Conservation (phyloP, 2,113 vertebrate species). For the Apus apus region DNA sequence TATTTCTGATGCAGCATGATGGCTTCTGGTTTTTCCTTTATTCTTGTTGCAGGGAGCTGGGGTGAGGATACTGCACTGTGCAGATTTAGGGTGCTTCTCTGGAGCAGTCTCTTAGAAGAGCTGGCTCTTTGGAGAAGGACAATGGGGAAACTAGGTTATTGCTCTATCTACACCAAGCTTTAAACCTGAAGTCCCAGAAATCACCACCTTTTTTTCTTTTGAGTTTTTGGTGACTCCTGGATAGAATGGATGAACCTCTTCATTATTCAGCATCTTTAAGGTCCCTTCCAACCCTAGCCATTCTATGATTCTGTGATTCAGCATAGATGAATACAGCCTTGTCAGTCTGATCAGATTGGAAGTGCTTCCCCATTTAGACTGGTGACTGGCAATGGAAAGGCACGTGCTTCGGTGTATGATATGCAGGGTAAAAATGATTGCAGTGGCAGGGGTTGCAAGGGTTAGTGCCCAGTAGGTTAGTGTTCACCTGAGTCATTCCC, state of each 20-base stretch:
- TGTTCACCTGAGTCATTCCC: not conserved
- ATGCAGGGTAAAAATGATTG: not conserved
- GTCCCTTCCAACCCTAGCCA: too few species aligned
- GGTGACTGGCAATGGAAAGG: not conserved
- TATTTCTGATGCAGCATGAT: not conserved
- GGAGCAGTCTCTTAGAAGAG: not conserved
- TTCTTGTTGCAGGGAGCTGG: not conserved
- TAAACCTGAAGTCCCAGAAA: not conserved
- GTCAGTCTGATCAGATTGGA: not conserved
- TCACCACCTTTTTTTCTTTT: not conserved
- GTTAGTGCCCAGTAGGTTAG: not conserved
- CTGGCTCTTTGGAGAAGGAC: not conserved
- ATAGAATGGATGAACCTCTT: not conserved
- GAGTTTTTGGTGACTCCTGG: not conserved
- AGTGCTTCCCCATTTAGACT: not conserved
- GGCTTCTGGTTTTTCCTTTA: not conserved
- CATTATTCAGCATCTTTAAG: not conserved
- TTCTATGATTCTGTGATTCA: not conserved
- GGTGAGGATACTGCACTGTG: not conserved
- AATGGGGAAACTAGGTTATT: not conserved
- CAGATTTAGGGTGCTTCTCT: not conserved
- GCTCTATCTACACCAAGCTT: not conserved
- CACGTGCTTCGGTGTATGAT: not conserved
- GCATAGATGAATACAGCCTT: not conserved
- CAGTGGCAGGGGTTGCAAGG: not conserved